These are phyloP conservation scores for Pelmatolapia mariae DNA, from an alignment of 2,113 vertebrate species.

Conservation along the genomic window DNA sequence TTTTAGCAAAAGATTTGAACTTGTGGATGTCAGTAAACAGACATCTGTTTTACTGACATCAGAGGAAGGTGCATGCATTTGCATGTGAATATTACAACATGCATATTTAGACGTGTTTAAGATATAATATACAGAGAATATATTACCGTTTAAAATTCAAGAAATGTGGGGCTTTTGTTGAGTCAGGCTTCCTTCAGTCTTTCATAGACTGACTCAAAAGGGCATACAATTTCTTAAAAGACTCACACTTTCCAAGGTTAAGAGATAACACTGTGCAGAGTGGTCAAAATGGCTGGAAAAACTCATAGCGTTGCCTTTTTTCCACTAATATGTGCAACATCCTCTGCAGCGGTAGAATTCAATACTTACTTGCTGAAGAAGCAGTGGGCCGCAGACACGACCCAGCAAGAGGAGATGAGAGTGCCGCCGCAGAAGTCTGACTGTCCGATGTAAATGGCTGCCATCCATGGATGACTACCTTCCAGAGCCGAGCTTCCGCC, in stretches of 20 bases:
- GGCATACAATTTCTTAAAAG: not conserved
- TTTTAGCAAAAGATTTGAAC: not conserved
- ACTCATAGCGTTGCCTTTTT: not conserved
- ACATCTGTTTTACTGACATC: not conserved
- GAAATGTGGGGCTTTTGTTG: not conserved
- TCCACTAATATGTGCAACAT: not conserved
- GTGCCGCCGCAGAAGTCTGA: slow-evolving; percentile 83
- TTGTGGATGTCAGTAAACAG: not conserved
- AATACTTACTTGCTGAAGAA: slow-evolving; percentile 81
- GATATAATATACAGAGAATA: not conserved
- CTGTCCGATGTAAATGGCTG: slow-evolving; percentile 82
- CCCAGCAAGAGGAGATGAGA: slow-evolving; percentile 89
- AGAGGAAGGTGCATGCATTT: not conserved
- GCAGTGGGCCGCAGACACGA: slow-evolving; percentile 90
- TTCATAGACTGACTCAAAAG: not conserved
- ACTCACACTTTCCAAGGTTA: not conserved
- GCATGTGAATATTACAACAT: slow-evolving; percentile 6
- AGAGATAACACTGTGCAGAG: not conserved
- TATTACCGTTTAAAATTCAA: not conserved
- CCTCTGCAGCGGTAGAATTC: not conserved
- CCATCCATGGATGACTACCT: slow-evolving; percentile 90
- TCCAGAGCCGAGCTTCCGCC: slow-evolving; percentile 80
- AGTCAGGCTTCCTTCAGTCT: not conserved
- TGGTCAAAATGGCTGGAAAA: not conserved
- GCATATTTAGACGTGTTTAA: not conserved